Evolutionary conservation across 2,797 vertebrate genomes (phyloP).

Genomic region (Hafferia zeledoni): DNA sequence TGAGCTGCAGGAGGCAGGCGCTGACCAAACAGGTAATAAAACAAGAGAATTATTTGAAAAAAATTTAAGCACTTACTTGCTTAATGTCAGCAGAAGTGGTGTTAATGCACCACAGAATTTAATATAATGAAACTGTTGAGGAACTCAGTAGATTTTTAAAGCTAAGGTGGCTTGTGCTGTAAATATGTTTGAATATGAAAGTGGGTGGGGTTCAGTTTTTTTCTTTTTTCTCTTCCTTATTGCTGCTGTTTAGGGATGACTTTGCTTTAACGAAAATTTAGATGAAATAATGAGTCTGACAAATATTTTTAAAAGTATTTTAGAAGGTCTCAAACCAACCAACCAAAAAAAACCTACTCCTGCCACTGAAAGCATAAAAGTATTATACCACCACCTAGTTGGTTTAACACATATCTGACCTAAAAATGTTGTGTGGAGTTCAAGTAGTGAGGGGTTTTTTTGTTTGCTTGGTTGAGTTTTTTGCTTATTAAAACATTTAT

Average conservation of each 20-base stretch:
- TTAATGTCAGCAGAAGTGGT: neutral
- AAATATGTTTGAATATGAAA: neutral
- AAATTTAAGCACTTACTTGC: neutral
- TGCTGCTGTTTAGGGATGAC: neutral
- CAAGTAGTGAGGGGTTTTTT: neutral
- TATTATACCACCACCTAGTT: neutral
- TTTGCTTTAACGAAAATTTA: neutral
- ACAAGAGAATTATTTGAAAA: neutral
- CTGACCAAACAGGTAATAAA: slow-evolving; percentile 54
- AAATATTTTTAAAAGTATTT: neutral
- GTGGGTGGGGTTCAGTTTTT: neutral
- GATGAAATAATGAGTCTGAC: neutral
- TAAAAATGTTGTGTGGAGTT: neutral
- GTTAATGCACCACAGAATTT: neutral
- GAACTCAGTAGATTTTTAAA: neutral
- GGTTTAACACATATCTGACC: neutral
- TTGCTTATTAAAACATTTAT: neutral
- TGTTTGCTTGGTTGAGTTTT: neutral
- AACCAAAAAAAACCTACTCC: neutral
- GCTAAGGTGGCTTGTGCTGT: neutral
- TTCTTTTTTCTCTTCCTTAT: neutral
- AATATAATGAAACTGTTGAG: neutral
- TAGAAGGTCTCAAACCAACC: neutral
- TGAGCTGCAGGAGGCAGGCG: slow-evolving; percentile 29
- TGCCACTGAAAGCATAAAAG: neutral